These are phyloP conservation scores for Crocallis elinguaria DNA, from an alignment of 2,888 invertebrate species.

Conservation along the genomic window DNA sequence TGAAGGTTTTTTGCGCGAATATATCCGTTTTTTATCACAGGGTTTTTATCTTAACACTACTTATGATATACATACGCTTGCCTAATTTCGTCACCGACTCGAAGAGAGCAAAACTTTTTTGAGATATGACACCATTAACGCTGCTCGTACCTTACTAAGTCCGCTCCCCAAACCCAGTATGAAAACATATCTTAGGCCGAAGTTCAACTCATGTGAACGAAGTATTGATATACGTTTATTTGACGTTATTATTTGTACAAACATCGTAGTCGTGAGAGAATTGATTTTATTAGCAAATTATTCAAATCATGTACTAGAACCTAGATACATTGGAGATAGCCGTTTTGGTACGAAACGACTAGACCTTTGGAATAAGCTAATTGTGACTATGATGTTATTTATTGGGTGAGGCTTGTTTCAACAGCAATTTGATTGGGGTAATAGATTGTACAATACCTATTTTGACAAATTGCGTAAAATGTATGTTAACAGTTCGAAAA, in stretches of 20 bases:
- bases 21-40: no score
- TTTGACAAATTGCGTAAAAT: not conserved
- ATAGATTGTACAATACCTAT: not conserved
- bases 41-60: no score
- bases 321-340: conserved; percentile 31
- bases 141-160: not conserved
- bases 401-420: not conserved
- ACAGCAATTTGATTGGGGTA: not conserved
- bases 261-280: conserved; percentile 28
- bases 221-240: conserved; percentile 21
- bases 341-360: conserved; percentile 23
- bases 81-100: no score
- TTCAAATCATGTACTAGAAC: conserved; percentile 26
- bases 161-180: conserved; percentile 19
- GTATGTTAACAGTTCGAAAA: no score
- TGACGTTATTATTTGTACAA: conserved; percentile 30
- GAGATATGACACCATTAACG: no score
- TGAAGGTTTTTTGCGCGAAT: no score
- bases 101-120: no score
- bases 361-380: conserved; percentile 1
- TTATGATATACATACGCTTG: no score
- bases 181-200: conserved; percentile 27
- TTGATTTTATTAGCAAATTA: conserved; percentile 34
- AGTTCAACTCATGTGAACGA: conserved; percentile 15
- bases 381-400: conserved; percentile 7